Percentiles rank a stretch among this genome's conserved stretches.
phyloP scores from a whole-genome alignment of 30 jellyfish, hydroid and myxozoan genomes.

The Rhopilema esculentum region DNA sequence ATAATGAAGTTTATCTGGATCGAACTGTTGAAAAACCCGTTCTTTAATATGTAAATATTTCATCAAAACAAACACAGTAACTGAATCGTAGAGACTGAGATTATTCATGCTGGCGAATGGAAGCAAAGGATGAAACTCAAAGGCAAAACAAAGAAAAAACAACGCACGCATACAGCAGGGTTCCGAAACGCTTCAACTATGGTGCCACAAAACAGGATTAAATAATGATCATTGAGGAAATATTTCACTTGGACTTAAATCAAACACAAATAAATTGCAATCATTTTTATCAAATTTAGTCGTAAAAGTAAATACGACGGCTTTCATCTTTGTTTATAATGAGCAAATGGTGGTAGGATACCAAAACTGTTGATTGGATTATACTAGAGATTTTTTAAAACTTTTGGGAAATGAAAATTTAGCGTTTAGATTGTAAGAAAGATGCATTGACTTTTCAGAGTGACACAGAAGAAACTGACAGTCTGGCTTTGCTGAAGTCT shows the following conservation, averaged over 20 bases:
- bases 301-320: not conserved
- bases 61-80: slow-evolving; percentile 14
- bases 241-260: too few relatives aligned
- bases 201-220: not conserved
- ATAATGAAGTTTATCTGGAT: slow-evolving; percentile 30
- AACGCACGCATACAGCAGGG: not conserved
- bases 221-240: not conserved
- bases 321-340: not conserved
- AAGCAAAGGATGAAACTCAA: not conserved
- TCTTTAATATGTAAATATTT: slow-evolving; percentile 30
- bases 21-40: slow-evolving; percentile 22
- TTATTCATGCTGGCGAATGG: not conserved
- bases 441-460: not conserved
- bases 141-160: not conserved
- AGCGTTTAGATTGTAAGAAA: not conserved
- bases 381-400: not conserved
- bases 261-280: not conserved
- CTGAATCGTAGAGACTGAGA: not conserved
- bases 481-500: too few relatives aligned
- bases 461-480: too few relatives aligned
- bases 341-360: not conserved
- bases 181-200: not conserved
- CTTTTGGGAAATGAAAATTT: not conserved
- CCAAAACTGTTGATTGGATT: not conserved
- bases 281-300: not conserved